These are phyloP conservation scores for Sesia apiformis DNA, from an alignment of 2,888 invertebrate genomes.

Conservation along the genomic window DNA sequence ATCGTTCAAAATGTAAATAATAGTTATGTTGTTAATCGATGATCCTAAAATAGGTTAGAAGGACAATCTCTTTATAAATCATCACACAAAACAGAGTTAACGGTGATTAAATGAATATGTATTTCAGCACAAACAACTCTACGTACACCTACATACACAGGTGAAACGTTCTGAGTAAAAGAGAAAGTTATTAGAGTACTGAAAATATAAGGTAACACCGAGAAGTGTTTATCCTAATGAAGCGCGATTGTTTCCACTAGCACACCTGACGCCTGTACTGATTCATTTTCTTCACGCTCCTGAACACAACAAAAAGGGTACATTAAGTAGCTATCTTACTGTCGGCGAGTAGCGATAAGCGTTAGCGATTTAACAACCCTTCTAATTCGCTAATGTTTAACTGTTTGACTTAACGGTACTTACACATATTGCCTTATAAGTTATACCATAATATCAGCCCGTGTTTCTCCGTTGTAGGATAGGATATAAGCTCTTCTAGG, in stretches of 20 bases:
- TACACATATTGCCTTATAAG: too few relatives aligned
- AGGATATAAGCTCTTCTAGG: too few relatives aligned
- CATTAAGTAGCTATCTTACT: neutral
- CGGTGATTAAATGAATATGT: too few relatives aligned
- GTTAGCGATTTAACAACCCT: neutral
- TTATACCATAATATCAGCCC: too few relatives aligned
- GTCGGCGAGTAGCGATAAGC: neutral
- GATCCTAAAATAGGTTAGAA: too few relatives aligned
- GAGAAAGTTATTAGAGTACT: neutral
- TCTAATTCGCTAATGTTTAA: too few relatives aligned
- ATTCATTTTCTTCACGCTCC: constrained; percentile 10
- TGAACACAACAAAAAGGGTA: constrained; percentile 4
- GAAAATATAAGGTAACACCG: constrained; percentile 10
- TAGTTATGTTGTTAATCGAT: too few relatives aligned
- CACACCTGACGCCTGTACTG: constrained; percentile 24
- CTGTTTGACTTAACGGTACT: too few relatives aligned
- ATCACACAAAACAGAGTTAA: too few relatives aligned
- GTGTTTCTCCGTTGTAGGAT: too few relatives aligned
- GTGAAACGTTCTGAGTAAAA: neutral
- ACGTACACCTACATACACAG: neutral
- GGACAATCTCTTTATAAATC: too few relatives aligned
- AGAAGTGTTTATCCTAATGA: constrained; percentile 29
- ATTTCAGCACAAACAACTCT: neutral
- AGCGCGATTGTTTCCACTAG: constrained; percentile 30
- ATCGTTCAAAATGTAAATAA: too few relatives aligned